These are phyloP conservation scores for Lordiphosa mommai DNA, from an alignment of 1,140 invertebrate species.

Conservation along the genomic window DNA sequence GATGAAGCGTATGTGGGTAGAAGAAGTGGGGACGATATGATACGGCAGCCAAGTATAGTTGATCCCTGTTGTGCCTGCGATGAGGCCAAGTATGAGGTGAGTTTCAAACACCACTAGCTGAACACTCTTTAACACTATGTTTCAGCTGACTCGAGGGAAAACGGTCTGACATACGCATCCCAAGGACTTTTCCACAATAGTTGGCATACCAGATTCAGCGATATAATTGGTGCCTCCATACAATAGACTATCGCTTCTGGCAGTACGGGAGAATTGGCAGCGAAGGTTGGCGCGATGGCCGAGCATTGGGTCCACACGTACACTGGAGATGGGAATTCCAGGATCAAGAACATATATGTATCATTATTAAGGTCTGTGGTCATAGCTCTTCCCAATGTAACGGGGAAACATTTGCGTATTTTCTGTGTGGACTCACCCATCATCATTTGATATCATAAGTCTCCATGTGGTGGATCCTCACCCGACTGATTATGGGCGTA, in stretches of 20 bases:
- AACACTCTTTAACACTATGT: background rate
- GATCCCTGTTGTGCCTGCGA: slow-evolving; percentile 94
- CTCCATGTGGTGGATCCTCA: slow-evolving; percentile 95
- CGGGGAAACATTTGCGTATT: slow-evolving; percentile 96
- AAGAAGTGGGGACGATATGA: slow-evolving; percentile 85
- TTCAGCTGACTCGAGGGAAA: slow-evolving; percentile 95
- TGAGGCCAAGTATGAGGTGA: slow-evolving; percentile 95
- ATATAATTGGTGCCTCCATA: slow-evolving; percentile 99
- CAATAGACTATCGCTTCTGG: slow-evolving; percentile 94
- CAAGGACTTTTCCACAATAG: slow-evolving; percentile 95
- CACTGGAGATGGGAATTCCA: slow-evolving; percentile 97
- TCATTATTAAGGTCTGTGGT: slow-evolving; percentile 98
- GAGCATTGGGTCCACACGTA: slow-evolving; percentile 94
- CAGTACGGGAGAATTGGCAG: slow-evolving; percentile 92
- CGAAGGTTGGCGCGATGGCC: slow-evolving; percentile 94
- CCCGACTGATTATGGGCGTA: slow-evolving; percentile 99
- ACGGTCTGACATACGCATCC: slow-evolving; percentile 99
- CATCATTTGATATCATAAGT: slow-evolving; percentile 97
- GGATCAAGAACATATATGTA: slow-evolving; percentile 94
- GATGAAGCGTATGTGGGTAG: slow-evolving; percentile 88
- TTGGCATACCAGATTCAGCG: slow-evolving; percentile 95
- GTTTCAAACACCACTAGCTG: background rate
- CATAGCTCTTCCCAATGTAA: slow-evolving; percentile 95
- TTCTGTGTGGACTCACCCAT: slow-evolving; percentile 92
- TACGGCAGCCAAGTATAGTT: slow-evolving; percentile 86